phyloP scores from a whole-genome alignment of 2,888 invertebrate species.

The Tetanocera ferruginea region DNA sequence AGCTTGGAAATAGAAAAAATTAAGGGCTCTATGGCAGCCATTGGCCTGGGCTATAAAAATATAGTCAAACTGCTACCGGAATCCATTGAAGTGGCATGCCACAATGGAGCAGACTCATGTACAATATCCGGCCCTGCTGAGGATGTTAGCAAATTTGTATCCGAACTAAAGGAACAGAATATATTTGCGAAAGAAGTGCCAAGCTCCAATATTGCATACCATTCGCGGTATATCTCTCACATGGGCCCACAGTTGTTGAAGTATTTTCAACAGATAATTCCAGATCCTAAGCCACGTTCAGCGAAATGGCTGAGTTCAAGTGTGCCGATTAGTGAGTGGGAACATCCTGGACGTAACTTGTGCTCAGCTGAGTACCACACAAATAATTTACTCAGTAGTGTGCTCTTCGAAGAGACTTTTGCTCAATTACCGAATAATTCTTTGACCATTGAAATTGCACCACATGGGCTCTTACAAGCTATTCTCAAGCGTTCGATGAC shows the following conservation, averaged over 20 bases:
- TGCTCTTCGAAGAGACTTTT: constrained; percentile 75
- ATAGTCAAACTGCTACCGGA: constrained; percentile 76
- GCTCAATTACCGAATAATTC: constrained; percentile 75
- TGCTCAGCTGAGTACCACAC: constrained; percentile 88
- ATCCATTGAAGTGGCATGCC: constrained; percentile 86
- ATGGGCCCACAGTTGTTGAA: constrained; percentile 76
- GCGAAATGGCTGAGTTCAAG: constrained; percentile 88
- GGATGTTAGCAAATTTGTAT: constrained; percentile 76
- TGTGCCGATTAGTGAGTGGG: constrained; percentile 79
- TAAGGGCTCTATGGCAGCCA: constrained; percentile 87
- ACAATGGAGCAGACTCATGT: constrained; percentile 85
- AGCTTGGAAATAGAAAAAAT: constrained; percentile 79
- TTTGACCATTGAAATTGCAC: constrained; percentile 77
- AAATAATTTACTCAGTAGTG: constrained; percentile 79
- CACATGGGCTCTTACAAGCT: constrained; percentile 77
- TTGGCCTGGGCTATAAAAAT: constrained; percentile 77
- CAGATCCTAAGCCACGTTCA: constrained; percentile 77
- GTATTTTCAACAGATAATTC: constrained; percentile 76
- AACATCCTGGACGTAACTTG: constrained; percentile 74
- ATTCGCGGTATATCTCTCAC: constrained; percentile 83
- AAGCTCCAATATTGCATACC: constrained; percentile 89
- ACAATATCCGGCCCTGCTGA: constrained; percentile 89
- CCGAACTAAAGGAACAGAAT: constrained; percentile 76
- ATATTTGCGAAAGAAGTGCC: constrained; percentile 86
- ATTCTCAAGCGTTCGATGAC: constrained; percentile 74